phyloP scores from a whole-genome alignment of 2,113 vertebrate genomes.

The Gymnocephalus cernua region DNA sequence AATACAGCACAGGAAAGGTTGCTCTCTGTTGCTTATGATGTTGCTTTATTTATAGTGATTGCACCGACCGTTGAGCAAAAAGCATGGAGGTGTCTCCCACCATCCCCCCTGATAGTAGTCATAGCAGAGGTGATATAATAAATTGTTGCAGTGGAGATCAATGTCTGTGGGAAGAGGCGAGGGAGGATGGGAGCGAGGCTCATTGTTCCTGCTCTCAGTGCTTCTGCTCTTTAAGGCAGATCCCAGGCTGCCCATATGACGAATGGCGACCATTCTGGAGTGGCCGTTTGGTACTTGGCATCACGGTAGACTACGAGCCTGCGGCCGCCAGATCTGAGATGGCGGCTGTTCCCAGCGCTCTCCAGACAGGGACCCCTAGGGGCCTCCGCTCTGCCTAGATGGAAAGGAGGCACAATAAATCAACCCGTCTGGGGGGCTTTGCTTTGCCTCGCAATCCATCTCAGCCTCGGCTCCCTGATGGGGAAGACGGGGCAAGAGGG shows the following conservation, averaged over 20 bases:
- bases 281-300: conserved; percentile 89
- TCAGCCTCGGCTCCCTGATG: conserved; percentile 81
- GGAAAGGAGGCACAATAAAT: conserved; percentile 93
- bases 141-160: conserved; percentile 79
- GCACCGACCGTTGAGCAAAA: conserved; percentile 50
- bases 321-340: conserved; percentile 87
- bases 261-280: conserved; percentile 89
- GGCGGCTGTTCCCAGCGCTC: conserved; percentile 86
- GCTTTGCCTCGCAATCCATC: conserved; percentile 86
- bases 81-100: conserved; percentile 52
- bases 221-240: conserved; percentile 82
- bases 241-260: conserved; percentile 89
- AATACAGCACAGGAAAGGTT: conserved; percentile 25
- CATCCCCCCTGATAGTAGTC: conserved; percentile 50
- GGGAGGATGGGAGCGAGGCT: conserved; percentile 55
- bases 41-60: conserved; percentile 60
- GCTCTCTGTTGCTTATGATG: conserved; percentile 35
- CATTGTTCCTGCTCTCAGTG: conserved; percentile 73
- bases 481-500: conserved; percentile 78
- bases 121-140: conserved; percentile 76
- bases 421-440: conserved; percentile 88
- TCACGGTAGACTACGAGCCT: conserved; percentile 83
- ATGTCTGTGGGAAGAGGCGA: conserved; percentile 71
- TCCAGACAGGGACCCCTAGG: conserved; percentile 86
- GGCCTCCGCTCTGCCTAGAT: conserved; percentile 84